These are phyloP conservation scores for Battus philenor DNA, from an alignment of 1,140 invertebrate genomes.

Conservation along the genomic window DNA sequence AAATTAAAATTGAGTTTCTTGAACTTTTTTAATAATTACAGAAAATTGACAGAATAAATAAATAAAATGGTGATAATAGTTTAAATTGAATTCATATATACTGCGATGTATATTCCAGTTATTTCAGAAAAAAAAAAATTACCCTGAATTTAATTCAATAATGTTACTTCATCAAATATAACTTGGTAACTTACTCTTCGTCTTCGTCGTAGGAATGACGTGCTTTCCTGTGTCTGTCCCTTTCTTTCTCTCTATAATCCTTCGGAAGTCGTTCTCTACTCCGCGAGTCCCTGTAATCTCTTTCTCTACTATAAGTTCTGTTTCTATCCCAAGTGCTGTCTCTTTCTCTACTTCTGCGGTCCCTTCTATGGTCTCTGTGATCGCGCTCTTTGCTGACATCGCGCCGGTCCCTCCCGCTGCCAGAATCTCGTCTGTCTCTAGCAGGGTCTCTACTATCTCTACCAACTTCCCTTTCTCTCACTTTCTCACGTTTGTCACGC, in stretches of 20 bases:
- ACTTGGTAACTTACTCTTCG: conserved; percentile 64
- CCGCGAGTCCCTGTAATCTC: conserved; percentile 62
- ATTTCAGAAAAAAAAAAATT: conserved; percentile 3
- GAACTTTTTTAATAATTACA: too few species aligned
- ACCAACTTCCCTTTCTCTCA: conserved; percentile 73
- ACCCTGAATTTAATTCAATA: too few species aligned
- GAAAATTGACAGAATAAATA: too few species aligned
- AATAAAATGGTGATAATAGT: too few species aligned
- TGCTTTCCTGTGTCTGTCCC: conserved; percentile 57
- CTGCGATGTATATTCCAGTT: too few species aligned
- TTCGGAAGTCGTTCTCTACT: conserved; percentile 61
- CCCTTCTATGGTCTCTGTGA: conserved; percentile 47
- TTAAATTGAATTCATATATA: too few species aligned
- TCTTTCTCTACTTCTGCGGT: conserved; percentile 60
- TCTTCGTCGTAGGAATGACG: conserved; percentile 65
- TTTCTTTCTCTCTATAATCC: conserved; percentile 61
- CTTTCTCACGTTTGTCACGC: conserved; percentile 54
- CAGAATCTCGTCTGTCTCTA: conserved; percentile 60
- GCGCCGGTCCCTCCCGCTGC: conserved; percentile 60
- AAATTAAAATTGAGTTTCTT: too few species aligned
- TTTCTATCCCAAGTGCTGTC: conserved; percentile 67
- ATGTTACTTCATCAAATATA: too few species aligned
- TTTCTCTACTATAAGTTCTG: conserved; percentile 75
- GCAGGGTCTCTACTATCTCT: conserved; percentile 65
- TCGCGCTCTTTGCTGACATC: conserved; percentile 58